Percentiles rank a stretch among this genome's conserved stretches.
These are phyloP conservation scores for Marmota flaviventris DNA, from an alignment of 2,113 vertebrate species.

Conservation along the genomic window DNA sequence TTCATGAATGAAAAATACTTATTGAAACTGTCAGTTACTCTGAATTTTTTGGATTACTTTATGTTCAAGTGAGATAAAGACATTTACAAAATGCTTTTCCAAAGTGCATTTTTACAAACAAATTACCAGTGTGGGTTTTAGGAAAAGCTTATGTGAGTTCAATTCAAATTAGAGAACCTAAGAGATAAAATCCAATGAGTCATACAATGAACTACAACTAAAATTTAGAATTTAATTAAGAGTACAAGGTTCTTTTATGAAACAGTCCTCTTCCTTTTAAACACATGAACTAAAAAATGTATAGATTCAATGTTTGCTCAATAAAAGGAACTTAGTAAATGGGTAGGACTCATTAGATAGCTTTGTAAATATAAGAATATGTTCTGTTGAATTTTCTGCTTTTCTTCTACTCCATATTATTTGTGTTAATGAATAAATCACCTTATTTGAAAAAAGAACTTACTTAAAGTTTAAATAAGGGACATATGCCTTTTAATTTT, in stretches of 20 bases:
- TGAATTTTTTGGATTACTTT: conserved; percentile 60
- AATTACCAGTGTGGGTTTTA: conserved; percentile 59
- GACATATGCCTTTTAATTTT: background rate
- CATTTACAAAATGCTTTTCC: conserved; percentile 61
- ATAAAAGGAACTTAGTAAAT: conserved; percentile 23
- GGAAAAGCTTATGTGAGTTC: conserved; percentile 22
- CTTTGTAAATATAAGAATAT: background rate
- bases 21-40: background rate
- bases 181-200: conserved; percentile 74
- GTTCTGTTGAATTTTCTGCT: background rate
- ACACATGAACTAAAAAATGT: conserved; percentile 20
- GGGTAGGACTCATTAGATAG: background rate
- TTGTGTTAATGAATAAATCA: background rate
- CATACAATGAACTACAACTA: conserved; percentile 40
- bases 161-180: conserved; percentile 74
- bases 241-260: conserved; percentile 52
- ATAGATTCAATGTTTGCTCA: background rate
- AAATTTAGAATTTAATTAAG: conserved; percentile 74
- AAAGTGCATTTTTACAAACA: conserved; percentile 48
- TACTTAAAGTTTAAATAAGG: background rate
- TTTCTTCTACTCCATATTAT: background rate
- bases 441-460: background rate
- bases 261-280: conserved; percentile 36
- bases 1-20: conserved; percentile 31
- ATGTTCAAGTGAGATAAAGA: conserved; percentile 65